Base-by-base conservation (phyloP, 2,113 vertebrate genomes). In the Falcunculus frontatus region DNA sequence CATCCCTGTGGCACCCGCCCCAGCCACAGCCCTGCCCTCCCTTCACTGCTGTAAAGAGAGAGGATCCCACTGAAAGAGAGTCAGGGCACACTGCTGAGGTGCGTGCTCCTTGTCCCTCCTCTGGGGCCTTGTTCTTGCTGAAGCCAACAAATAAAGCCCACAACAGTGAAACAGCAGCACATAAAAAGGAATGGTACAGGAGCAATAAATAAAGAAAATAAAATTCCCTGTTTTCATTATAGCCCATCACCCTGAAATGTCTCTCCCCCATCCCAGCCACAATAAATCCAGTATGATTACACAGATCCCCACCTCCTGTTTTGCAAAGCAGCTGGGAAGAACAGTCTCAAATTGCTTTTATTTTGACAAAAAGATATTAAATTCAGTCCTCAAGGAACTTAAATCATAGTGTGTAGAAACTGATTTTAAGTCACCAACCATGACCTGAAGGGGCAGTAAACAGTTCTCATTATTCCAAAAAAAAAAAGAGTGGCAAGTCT, bases 81-180 rank as follows among this genome's bases (percentile, higher is more conserved):
- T 17, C 1, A 13, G 74, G 59, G 19, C 0, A 0, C 44, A 42
- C 11, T 10, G 1, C 19, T 32, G 50, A 74, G 37, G 21, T 13
- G 1, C 23, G 22, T 46, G 42, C 19, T 74, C 55, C 52, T 10
- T 0, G 5, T 6, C 37, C 8, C 41, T 53, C 46, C 44, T 60
- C 6, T 44, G 27, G 14, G 53, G 30, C 13, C 44, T 60, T 64
- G 16, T 33, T 52, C 33, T 37, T 72, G 56, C 39, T 59, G 30
- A 20, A 79, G 29, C 16, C 50, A 63, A 37, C 42, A 78, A 56
- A 37, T 11, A 2, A 77, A 63, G 44, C 4, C 53, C 77, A 81
- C 8, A 5, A 77, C 14, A 59, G 23, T 10, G 16, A 33, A 82
- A 65, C 13, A 75, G 26, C 26, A 82, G 35, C 3, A 4, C 39